Evolutionary conservation across 2,888 invertebrate genomes (phyloP), one percentile per base, ranked within the genome.

Genomic region (Coenonympha arcania): DNA sequence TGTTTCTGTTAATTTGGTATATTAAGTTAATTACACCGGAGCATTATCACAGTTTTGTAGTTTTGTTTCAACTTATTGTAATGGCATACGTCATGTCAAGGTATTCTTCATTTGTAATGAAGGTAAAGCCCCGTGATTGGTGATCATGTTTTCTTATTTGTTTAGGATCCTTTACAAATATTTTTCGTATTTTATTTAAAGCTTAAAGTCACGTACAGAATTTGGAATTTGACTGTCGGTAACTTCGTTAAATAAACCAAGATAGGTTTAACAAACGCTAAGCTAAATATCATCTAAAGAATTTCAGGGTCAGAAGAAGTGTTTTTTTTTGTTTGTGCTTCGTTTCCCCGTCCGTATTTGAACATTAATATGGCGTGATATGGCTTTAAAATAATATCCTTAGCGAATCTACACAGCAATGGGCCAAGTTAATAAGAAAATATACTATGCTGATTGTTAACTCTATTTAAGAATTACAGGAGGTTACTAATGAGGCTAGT

Each of bases 81-180:
- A n/a, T n/a, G 37, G 28, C 37, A 37, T 45, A 13, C 19, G 19
- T 28, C 5, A 37, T 45, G 45, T 36, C 45, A 45, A 45, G 36
- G 45, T 28, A 28, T 45, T 13, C 37, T 19, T 9, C 19, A 37
- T 44, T 11, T 36, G 26, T 37, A 42, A 42, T 30, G 36, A 45
- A 36, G 36, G 36, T 36, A 28, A 45, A 26, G 19, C 28, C 18
- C 28, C 11, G 18, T 37, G 26, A 36, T 28, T 19, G 16, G 19
- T 19, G 41, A 46, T 46, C 41, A 46, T 37, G 28, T 18, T 28
- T 45, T 13, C 22, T n/a, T 52, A 45, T 56, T 57, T 57, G 39
- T 53, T 59, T 56, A 57, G 59, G 57, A 57, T 49, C 48, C n/a
- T 41, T 51, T 30, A 49, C 52, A 51, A 55, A 55, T 48, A 54